Evolutionary conservation across 2,797 vertebrate genomes (phyloP).

Genomic region (Phataginus tetradactyla): DNA sequence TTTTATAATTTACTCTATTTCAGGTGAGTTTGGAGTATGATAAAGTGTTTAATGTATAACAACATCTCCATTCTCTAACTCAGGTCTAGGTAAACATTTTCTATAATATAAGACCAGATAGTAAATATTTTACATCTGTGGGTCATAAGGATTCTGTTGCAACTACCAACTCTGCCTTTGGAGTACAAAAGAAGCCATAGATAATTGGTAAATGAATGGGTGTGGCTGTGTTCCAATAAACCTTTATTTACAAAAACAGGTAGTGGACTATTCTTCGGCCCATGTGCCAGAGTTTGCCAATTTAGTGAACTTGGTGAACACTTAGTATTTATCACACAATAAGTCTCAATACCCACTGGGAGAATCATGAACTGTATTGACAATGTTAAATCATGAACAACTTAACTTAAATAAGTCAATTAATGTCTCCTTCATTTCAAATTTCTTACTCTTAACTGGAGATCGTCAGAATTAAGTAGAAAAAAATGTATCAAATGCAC

Average conservation of each 20-base stretch:
- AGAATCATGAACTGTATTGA: background rate
- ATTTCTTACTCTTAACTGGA: background rate
- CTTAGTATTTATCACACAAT: background rate
- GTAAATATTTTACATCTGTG: conserved; percentile 42
- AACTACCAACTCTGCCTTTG: background rate
- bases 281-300: background rate
- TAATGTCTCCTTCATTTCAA: background rate
- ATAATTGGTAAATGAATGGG: background rate
- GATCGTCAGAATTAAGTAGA: background rate
- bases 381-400: background rate
- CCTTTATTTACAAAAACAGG: background rate
- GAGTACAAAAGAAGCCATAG: background rate
- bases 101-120: background rate
- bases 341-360: background rate
- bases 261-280: background rate
- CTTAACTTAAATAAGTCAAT: background rate
- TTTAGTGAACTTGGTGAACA: background rate
- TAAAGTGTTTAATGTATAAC: conserved; percentile 60
- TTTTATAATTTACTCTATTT: conserved; percentile 63
- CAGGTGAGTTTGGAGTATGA: conserved; percentile 33
- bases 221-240: background rate
- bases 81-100: conserved; percentile 40
- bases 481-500: background rate
- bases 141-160: background rate
- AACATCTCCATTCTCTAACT: conserved; percentile 24